Conservation (phyloP, 2,888 invertebrate species). For the Diarsia mendica region DNA sequence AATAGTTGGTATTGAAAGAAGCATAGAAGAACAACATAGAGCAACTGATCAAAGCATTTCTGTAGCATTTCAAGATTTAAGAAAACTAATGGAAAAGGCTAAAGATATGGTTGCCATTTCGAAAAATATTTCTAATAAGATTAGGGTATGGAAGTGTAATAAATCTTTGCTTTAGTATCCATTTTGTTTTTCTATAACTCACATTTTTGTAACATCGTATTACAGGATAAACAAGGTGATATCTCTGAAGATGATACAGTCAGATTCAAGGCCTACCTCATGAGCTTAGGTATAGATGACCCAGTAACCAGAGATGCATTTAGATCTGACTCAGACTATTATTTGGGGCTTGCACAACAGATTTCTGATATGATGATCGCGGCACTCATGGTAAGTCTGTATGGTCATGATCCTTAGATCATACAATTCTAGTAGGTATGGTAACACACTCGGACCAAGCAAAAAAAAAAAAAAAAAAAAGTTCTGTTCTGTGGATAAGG, state of each 20-base stretch:
- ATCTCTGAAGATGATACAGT: slow-evolving; percentile 99
- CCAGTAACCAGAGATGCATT: slow-evolving; percentile 98
- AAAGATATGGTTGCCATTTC: slow-evolving; percentile 99
- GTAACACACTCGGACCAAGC: not conserved
- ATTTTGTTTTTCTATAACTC: not conserved
- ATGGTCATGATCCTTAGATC: not conserved
- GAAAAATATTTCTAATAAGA: slow-evolving; percentile 97
- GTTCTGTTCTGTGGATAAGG: not conserved
- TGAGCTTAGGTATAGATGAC: slow-evolving; percentile 99
- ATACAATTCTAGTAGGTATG: not conserved
- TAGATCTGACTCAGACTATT: slow-evolving; percentile 96
- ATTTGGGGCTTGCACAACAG: slow-evolving; percentile 95
- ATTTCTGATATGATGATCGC: slow-evolving; percentile 95
- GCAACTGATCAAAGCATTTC: slow-evolving; percentile 97
- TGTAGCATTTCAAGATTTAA: slow-evolving; percentile 98
- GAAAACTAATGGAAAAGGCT: slow-evolving; percentile 98
- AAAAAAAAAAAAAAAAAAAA: not conserved
- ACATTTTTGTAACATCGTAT: slow-evolving; percentile 17
- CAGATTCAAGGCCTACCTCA: slow-evolving; percentile 97
- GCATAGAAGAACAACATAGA: slow-evolving; percentile 96
- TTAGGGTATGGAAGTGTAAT: slow-evolving; percentile 90
- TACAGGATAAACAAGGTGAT: slow-evolving; percentile 97
- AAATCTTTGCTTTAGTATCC: not conserved
- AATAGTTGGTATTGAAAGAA: slow-evolving; percentile 98
- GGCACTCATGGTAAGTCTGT: slow-evolving; percentile 92